Evolutionary conservation across 2,797 vertebrate genomes (phyloP).

Genomic region (Gymnocypris eckloni): DNA sequence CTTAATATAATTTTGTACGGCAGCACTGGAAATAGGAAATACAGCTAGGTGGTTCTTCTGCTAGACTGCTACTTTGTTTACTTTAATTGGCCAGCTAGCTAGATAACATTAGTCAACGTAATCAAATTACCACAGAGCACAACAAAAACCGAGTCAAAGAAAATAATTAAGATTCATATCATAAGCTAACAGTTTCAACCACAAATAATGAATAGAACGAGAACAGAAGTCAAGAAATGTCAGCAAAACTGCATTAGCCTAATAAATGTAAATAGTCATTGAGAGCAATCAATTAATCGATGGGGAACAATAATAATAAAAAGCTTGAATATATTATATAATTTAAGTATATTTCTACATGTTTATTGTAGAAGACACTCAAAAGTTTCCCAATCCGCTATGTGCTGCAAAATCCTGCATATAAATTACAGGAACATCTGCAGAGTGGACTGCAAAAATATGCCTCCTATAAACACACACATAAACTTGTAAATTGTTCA

Average conservation of each 20-base stretch:
- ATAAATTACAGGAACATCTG: conserved; percentile 52
- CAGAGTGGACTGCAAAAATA: conserved; percentile 34
- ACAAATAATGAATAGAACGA: conserved; percentile 17
- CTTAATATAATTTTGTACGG: neutral
- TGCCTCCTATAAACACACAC: conserved; percentile 8
- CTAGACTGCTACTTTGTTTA: conserved; percentile 2
- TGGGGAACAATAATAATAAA: neutral
- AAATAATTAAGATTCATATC: neutral
- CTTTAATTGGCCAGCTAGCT: neutral
- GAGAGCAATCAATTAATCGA: neutral
- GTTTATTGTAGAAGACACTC: neutral
- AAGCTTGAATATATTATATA: neutral
- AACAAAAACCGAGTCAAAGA: neutral
- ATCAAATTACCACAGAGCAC: neutral
- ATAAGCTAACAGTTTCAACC: neutral
- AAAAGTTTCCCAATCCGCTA: conserved; percentile 38
- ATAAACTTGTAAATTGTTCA: conserved; percentile 53
- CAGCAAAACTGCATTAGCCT: neutral
- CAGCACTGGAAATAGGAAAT: neutral
- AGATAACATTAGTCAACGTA: neutral
- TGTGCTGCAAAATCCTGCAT: conserved; percentile 48
- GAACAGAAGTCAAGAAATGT: neutral
- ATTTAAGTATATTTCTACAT: neutral
- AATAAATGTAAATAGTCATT: neutral
- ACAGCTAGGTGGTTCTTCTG: neutral